Base-by-base conservation (phyloP, 2,113 vertebrate genomes). In the Mastomys natalensis region DNA sequence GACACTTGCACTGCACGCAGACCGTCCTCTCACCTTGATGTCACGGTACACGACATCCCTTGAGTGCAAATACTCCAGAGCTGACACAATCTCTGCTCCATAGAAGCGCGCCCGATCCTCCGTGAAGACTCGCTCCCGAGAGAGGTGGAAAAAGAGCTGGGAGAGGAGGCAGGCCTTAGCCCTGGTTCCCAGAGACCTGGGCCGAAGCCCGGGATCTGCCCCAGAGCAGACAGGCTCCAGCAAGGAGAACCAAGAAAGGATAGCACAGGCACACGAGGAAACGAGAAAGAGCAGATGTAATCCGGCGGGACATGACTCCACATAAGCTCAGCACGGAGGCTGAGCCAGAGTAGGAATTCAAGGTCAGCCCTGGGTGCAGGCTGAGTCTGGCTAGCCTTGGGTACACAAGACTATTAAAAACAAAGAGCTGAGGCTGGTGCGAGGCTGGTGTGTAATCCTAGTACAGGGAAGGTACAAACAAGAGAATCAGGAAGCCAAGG, bases 91-190 rank as follows among this genome's bases (percentile, higher is more conserved):
- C 98, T 99, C 99, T 0, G 99, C 99, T 0, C 99, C 99, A 0
- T 99, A 99, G 89, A 99, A 99, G 8, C 99, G 98, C 0, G 99
- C 99, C 62, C 99, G 98, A 43, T 99, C 99, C 98, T 99, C 99
- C 0, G 99, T 99, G 98, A 99, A 99, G 73, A 99, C 99, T 0
- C 99, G 98, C 93, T 99, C 99, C 68, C 99, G 98, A 0, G 99
- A 99, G 96, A 99, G 98, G 98, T 99, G 99, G 98, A 99, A 99
- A 96, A 99, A 99, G 0, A 99, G 99, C 99, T 99, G 98, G 22
- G 0, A 53, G 9, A 0, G 6, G 9, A 12, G 24, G n/a, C n/a
- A 92, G 40, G 53, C 0, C 17, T 60, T 5, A 7, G 60, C 74
- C 73, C 73, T 7, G 70, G 22, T 19, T 43, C 24, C 55, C 80